These are phyloP conservation scores for Peromyscus maniculatus DNA, from an alignment of 2,113 vertebrate genomes.

Conservation along the genomic window DNA sequence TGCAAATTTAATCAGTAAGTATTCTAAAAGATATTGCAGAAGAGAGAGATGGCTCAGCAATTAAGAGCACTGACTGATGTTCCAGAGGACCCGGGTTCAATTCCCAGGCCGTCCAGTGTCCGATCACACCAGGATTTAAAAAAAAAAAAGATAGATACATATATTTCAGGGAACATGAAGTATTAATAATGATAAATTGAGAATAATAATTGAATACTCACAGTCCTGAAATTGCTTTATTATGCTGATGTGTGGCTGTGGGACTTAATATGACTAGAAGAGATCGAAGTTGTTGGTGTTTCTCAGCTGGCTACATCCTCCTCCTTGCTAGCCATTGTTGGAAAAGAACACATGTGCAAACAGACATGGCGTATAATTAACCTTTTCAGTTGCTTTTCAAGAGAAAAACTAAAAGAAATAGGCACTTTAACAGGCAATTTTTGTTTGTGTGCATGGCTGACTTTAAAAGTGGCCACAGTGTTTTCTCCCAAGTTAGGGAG, in stretches of 20 bases:
- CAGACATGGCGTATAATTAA: slow-evolving; percentile 1
- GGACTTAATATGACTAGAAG: neutral
- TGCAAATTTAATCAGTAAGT: slow-evolving; percentile 38
- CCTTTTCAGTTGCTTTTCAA: slow-evolving; percentile 22
- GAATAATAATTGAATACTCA: neutral
- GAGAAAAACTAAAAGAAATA: neutral
- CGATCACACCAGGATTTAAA: no score
- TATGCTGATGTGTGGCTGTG: neutral
- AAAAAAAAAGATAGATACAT: neutral
- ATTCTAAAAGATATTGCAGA: neutral
- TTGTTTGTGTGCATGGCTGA: neutral
- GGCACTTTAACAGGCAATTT: neutral
- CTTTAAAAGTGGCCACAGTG: neutral
- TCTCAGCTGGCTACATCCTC: slow-evolving; percentile 8
- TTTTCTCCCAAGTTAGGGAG: neutral
- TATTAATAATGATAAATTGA: neutral
- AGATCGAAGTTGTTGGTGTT: neutral
- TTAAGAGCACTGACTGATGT: no score
- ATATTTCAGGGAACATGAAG: neutral
- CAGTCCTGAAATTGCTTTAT: neutral
- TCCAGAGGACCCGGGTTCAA: no score
- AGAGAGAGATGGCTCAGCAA: no score
- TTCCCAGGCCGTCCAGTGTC: no score
- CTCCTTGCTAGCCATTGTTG: neutral
- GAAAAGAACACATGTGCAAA: neutral